Base-by-base conservation (phyloP, 2,797 vertebrate genomes). In the Pseudopleuronectes americanus region DNA sequence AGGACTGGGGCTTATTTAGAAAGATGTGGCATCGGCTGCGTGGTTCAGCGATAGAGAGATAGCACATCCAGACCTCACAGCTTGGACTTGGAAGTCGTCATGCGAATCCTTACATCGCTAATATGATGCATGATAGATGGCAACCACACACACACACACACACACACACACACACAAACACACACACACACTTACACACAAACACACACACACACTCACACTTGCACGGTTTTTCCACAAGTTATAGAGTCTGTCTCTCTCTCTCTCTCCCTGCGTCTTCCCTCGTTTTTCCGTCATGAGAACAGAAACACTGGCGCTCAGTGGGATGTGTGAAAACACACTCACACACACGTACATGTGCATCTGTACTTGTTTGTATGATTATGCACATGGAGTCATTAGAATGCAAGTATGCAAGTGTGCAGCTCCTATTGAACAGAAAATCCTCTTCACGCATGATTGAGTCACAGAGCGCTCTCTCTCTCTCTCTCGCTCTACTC, bases 381-480 rank as follows among this genome's bases (percentile, higher is more conserved):
- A 84, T 87, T 84, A 84, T 90, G 81, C 80, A 71, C 68, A 80
- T 68, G 38, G 69, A 82, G 84, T 87, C 90, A 93, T 94, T 94
- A 93, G 90, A 87, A 94, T 93, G 91, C 91, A 91, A 88, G 90
- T 90, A 89, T 94, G 92, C 90, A 93, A 92, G 90, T 89, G 81
- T 89, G 86, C 76, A 81, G 88, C 88, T 91, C 81, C 81, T 84
- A 86, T 84, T 90, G 87, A 91, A 90, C 85, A 87, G 87, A 89
- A 89, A 88, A 89, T 90, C 85, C 84, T 91, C 86, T 91, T 90
- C 88, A 91, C 57, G 87, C 90, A 88, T 87, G 87, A 90, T 84
- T 90, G 86, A 90, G 74, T 86, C 85, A 87, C 76, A 86, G 77
- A 86, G 77, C 45, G 57, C 59, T 8, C 38, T 14, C 41, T 60